Base-by-base conservation (phyloP, 2,113 vertebrate genomes). In the Sardina pilchardus region DNA sequence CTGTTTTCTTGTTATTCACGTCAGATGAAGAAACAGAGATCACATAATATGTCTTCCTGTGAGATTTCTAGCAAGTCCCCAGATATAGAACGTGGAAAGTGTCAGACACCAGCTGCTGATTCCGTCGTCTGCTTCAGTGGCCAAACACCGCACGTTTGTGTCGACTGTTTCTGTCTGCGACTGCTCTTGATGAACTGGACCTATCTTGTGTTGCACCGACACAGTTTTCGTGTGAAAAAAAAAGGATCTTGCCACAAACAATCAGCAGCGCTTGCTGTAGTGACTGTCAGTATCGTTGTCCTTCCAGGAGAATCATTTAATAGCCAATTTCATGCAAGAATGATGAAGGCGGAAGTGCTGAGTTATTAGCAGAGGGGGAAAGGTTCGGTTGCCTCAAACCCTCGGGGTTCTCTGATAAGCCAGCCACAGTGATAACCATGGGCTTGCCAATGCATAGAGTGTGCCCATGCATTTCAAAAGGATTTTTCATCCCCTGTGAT, bases 251-350 rank as follows among this genome's bases (percentile, higher is more conserved):
- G 17, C 67, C 44, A 82, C 83, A 88, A 87, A 89, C 82, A 86
- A 86, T 81, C 82, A 82, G 44, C 86, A 67, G 86, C 85, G 36
- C 36, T 88, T 36, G 30, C 83, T 50, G 86, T 81, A 88, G 86
- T 89, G 87, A 89, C 82, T 88, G 89, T 91, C 91, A 86, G 26
- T 85, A 78, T 85, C 84, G 87, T 81, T 89, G 85, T 90, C 88
- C 88, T 81, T 92, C 89, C 87, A 26, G 21, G 86, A 91, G 88
- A 91, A 90, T 82, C 89, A 91, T 92, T 90, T 93, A 91, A 93
- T 92, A 92, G 91, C 90, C 92, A 95, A 94, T 95, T 95, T 94
- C 93, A 95, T 94, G 93, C 92, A 91, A 92, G 91, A 93, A 91
- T 88, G 91, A 92, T 88, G 89, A 91, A 91, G 86, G 89, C 90